Conservation (phyloP, 2,113 vertebrate genomes). For the Xiphophorus hellerii region DNA sequence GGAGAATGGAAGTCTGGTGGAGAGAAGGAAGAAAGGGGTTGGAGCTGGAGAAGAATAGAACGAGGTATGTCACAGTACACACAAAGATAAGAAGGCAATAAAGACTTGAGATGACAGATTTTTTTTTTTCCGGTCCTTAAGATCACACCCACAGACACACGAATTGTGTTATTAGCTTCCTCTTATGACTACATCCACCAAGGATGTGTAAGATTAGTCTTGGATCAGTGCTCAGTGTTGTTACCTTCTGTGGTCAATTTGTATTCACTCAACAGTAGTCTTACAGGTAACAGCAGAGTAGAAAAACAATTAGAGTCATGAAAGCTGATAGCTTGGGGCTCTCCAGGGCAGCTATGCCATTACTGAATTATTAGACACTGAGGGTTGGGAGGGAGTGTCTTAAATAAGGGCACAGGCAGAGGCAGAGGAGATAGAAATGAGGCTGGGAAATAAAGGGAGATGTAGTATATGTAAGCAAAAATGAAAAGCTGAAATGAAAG, state of each 20-base stretch:
- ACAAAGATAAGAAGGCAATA: constrained; percentile 28
- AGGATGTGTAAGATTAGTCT: constrained; percentile 63
- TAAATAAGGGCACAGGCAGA: constrained; percentile 32
- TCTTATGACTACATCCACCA: constrained; percentile 45
- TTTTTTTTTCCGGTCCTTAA: constrained; percentile 25
- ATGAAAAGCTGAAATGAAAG: constrained; percentile 8
- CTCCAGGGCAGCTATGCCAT: constrained; percentile 60
- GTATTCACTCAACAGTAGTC: constrained; percentile 64
- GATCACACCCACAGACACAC: constrained; percentile 21
- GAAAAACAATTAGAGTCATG: constrained; percentile 74
- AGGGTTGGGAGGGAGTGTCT: background rate
- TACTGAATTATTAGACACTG: constrained; percentile 62
- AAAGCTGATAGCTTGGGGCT: constrained; percentile 63
- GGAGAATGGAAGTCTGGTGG: background rate
- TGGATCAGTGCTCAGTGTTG: constrained; percentile 52
- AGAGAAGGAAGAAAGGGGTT: background rate
- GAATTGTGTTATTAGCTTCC: constrained; percentile 47
- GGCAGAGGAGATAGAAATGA: constrained; percentile 13
- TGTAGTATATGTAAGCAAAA: background rate
- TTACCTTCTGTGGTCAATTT: constrained; percentile 65
- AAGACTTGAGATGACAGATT: constrained; percentile 33
- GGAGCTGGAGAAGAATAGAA: constrained; percentile 15
- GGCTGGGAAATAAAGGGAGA: constrained; percentile 17
- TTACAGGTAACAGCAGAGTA: constrained; percentile 63
- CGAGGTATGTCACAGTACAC: constrained; percentile 20